These are phyloP conservation scores for Mus minutoides DNA, from an alignment of 2,797 vertebrate species.

Conservation along the genomic window DNA sequence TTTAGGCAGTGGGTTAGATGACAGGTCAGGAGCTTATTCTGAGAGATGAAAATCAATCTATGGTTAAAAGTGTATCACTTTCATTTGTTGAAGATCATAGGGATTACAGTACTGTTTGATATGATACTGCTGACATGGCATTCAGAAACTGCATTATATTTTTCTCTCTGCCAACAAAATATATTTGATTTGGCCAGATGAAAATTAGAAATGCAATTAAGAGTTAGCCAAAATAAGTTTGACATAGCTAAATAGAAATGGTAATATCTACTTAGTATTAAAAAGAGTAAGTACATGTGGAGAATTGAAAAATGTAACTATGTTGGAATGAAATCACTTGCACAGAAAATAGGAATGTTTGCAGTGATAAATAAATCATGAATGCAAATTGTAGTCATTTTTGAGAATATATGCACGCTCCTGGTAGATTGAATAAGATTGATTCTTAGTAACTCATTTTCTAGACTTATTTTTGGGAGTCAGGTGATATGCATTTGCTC, in stretches of 20 bases:
- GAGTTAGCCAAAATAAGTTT: conserved; percentile 66
- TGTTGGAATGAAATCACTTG: conserved; percentile 72
- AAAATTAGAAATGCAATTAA: conserved; percentile 72
- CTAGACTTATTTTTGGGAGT: conserved; percentile 30
- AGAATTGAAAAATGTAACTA: conserved; percentile 64
- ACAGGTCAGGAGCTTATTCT: conserved; percentile 53
- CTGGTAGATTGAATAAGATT: conserved; percentile 50
- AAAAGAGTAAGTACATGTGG: conserved; percentile 54
- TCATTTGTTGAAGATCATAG: conserved; percentile 40
- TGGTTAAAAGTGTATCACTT: conserved; percentile 34
- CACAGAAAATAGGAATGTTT: conserved; percentile 65
- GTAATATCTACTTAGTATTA: conserved; percentile 43
- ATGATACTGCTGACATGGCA: conserved; percentile 48
- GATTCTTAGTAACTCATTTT: conserved; percentile 62
- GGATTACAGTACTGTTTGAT: conserved; percentile 42
- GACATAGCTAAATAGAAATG: conserved; percentile 65
- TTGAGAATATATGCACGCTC: conserved; percentile 4
- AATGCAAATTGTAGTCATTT: conserved; percentile 67
- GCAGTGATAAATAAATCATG: conserved; percentile 63
- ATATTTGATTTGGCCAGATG: conserved; percentile 64
- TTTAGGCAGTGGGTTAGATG: conserved; percentile 35
- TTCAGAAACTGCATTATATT: conserved; percentile 69
- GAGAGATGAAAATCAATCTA: conserved; percentile 32
- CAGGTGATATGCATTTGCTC: not conserved
- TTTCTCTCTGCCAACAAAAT: conserved; percentile 49